Base-by-base conservation (phyloP, 2,888 invertebrate species). In the Eupeodes luniger region DNA sequence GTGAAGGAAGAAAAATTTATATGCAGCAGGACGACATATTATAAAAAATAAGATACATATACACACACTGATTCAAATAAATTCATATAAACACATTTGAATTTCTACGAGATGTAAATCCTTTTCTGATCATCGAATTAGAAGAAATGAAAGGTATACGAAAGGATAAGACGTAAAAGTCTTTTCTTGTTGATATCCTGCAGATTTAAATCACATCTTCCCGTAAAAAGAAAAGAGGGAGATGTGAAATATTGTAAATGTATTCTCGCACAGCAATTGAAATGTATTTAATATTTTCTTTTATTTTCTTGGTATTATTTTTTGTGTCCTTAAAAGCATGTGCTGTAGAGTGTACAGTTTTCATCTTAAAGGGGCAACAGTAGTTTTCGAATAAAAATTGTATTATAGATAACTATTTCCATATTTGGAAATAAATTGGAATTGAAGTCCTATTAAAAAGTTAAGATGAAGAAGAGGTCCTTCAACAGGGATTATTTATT, bases 71-170 rank as follows among this genome's bases (percentile, higher is more conserved):
- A 51, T n/a, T 5, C n/a, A 44, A 19, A 49, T 2, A 47, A 10
- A 66, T 27, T 19, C 36, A 69, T 53, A 61, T 49, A 61, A 55
- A 81, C 61, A 77, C 74, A 78, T 81, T 85, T 85, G 74, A 66
- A 78, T 74, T 74, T 74, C 77, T 74, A 85, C 78, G 51, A 85
- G 69, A 85, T 85, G 85, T 85, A 85, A 85, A 81, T 85, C 85
- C 85, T 55, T 81, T 85, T 74, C 62, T 85, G 81, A 85, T 85
- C 85, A 85, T 85, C 85, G 85, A 81, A 85, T 85, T 85, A 81
- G 81, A 85, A 78, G 47, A 85, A 85, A 85, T 74, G 85, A 78
- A 81, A 74, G 85, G 40, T 40, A 40, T 81, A 85, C 69, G 74
- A 85, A 77, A 69, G 81, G 74, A 77, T 74, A 74, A 85, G 81